Evolutionary conservation across 2,113 vertebrate genomes (phyloP).

Genomic region (Bungarus multicinctus): DNA sequence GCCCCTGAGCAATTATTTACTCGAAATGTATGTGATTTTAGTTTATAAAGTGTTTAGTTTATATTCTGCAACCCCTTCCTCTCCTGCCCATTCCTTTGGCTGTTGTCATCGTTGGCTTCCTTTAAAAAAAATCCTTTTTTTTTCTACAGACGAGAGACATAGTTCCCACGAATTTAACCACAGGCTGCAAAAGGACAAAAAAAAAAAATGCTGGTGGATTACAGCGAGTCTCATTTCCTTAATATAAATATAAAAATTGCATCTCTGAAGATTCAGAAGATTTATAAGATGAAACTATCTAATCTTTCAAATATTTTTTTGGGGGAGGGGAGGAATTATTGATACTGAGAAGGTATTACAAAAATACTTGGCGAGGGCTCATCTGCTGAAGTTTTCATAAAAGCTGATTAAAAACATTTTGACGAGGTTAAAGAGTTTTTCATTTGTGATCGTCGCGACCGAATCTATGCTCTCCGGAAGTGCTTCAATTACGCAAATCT

Average conservation of each 20-base stretch:
- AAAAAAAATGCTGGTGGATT: neutral
- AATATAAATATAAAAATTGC: neutral
- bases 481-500: conserved; percentile 8
- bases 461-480: conserved; percentile 13
- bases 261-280: neutral
- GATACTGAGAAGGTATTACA: neutral
- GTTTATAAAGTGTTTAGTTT: neutral
- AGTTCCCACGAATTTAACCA: neutral
- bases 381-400: rapidly evolving
- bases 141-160: neutral
- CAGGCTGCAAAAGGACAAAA: neutral
- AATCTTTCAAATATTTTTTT: neutral
- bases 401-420: neutral
- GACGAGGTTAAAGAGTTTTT: neutral
- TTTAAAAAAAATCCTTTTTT: neutral
- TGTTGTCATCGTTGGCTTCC: neutral
- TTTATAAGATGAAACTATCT: neutral
- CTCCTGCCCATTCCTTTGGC: neutral
- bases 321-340: neutral
- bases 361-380: neutral
- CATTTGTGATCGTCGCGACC: neutral
- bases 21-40: conserved; percentile 6
- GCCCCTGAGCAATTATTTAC: neutral
- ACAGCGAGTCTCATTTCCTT: neutral
- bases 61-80: neutral